phyloP scores from a whole-genome alignment of 1,140 invertebrate species.

The Caerostris darwini region DNA sequence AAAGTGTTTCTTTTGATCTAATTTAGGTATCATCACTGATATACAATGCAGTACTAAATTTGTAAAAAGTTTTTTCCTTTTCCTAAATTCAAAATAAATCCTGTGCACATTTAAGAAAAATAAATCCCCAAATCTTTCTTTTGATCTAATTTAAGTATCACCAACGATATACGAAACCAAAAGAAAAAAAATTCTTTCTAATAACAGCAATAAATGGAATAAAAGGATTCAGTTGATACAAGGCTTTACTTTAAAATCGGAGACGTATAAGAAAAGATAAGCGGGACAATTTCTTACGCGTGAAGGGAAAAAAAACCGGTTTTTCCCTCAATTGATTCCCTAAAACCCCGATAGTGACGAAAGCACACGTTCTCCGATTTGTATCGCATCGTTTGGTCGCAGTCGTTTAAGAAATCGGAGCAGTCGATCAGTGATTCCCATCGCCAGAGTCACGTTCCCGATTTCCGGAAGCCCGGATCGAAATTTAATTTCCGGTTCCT shows the following conservation, averaged over 20 bases:
- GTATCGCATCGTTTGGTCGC: conserved; percentile 70
- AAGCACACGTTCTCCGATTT: conserved; percentile 58
- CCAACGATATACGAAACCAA: background rate
- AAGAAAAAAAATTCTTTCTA: background rate
- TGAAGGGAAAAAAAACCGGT: background rate
- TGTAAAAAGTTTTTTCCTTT: background rate
- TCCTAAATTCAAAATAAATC: background rate
- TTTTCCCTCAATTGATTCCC: conserved; percentile 57
- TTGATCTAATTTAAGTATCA: background rate
- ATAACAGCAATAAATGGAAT: background rate
- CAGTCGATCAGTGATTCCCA: conserved; percentile 55
- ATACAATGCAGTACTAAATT: background rate
- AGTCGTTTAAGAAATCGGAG: conserved; percentile 68
- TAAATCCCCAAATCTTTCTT: background rate
- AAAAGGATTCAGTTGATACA: background rate
- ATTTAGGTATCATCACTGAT: no score
- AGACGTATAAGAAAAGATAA: background rate
- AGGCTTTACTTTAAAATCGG: background rate
- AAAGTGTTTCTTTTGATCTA: no score
- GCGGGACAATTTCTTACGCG: background rate
- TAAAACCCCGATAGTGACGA: conserved; percentile 16
- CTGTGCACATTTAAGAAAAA: no score
- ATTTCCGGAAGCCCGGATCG: conserved; percentile 71
- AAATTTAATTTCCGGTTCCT: conserved; percentile 72
- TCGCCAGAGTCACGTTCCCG: conserved; percentile 53